phyloP scores from a whole-genome alignment of 2,113 vertebrate genomes.

The Aptenodytes patagonicus region DNA sequence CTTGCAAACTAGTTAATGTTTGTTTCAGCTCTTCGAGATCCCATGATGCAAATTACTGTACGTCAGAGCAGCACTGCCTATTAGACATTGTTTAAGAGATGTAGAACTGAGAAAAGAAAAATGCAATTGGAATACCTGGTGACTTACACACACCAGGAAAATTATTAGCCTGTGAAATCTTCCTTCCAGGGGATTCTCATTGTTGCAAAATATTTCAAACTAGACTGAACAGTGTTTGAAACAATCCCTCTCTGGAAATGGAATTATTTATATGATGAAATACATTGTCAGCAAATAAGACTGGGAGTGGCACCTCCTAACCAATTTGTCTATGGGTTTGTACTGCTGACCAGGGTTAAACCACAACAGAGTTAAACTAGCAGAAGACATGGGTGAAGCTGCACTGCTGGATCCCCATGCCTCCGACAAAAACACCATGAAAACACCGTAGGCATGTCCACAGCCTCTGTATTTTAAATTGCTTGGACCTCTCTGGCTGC shows the following conservation, averaged over 20 bases:
- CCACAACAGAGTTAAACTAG: neutral
- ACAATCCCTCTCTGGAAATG: neutral
- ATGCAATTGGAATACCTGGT: neutral
- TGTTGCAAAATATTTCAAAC: neutral
- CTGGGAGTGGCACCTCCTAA: neutral
- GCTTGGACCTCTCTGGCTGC: neutral
- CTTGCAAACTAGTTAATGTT: neutral
- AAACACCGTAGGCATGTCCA: neutral
- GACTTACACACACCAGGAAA: neutral
- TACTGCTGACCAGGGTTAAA: neutral
- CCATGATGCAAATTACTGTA: neutral
- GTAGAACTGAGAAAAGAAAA: neutral
- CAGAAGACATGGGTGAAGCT: neutral
- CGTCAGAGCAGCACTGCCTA: neutral
- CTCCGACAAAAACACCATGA: neutral
- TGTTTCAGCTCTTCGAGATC: neutral
- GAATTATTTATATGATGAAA: neutral
- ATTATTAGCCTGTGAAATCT: neutral
- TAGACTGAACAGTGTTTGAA: neutral
- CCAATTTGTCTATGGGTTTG: rapidly evolving
- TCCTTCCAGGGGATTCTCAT: neutral
- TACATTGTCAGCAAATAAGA: neutral
- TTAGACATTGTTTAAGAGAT: neutral
- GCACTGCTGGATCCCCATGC: neutral
- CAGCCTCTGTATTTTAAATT: neutral